Evolutionary conservation across 92 coral and sea anemone species (phyloP), one percentile per base, ranked within the genome.

Genomic region (Isaurus tuberculatus): DNA sequence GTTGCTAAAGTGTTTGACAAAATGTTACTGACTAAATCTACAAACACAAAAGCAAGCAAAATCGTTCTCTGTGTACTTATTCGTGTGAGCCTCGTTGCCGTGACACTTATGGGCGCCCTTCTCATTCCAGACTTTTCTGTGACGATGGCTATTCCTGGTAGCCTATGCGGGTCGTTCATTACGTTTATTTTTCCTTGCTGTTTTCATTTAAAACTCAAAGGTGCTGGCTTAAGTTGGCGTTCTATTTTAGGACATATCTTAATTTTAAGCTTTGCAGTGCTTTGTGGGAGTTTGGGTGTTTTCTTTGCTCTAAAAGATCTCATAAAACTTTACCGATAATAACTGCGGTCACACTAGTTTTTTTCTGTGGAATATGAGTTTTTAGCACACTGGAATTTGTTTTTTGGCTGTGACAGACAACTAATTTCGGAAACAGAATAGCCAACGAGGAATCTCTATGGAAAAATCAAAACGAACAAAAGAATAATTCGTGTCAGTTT

Each of bases 61-160:
- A 26, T 36, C 16, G 6, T 58, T 4, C 46, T 60, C 13, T 77
- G 82, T 63, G 82, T 49, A 2, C 22, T 16, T 8, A 36, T 60
- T 36, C 69, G 82, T 14, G 25, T 58, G 20, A 34, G 82, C 36
- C 70, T 77, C 51, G 82, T 77, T 57, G 53, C 65, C 13, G 23
- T 60, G 13, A 77, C 82, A 60, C 82, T 77, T 20, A 34, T 13
- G 4, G 67, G 69, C 4, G 82, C 82, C 2, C 48, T 77, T 6
- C 68, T 77, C 6, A 77, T 77, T n/a, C 82, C 82, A 0, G 82
- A 77, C 26, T 77, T 77, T 65, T 34, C 82, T 19, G 70, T 77
- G 23, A 77, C 82, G 11, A 23, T 77, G 68, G 82, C 82, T 9
- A 77, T 77, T 57, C 82, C 82, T 70, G 82, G 82, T 7, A 77